Evolutionary conservation across 2,888 invertebrate genomes (phyloP).

Genomic region (Trachelus tabidus): DNA sequence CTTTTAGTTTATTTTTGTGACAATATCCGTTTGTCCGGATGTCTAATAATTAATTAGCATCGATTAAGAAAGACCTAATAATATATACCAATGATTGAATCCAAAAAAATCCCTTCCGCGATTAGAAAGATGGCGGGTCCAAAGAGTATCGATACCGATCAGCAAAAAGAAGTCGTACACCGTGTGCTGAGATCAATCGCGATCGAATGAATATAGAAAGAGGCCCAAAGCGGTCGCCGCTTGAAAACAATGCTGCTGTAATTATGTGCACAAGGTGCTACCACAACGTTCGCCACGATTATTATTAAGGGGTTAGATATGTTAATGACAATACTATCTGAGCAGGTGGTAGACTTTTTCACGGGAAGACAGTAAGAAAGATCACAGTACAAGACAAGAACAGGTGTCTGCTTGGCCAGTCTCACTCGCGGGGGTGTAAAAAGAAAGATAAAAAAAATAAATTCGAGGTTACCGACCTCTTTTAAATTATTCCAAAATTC

Average conservation of each 20-base stretch:
- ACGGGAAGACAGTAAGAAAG: background rate
- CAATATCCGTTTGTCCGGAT: constrained; percentile 33
- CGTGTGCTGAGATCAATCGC: background rate
- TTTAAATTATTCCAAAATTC: background rate
- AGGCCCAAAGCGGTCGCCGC: background rate
- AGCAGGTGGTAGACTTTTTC: background rate
- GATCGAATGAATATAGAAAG: background rate
- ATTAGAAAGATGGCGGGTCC: background rate
- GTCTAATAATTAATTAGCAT: constrained; percentile 35
- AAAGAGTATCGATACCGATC: background rate
- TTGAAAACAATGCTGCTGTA: constrained; percentile 3
- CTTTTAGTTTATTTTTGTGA: constrained; percentile 21
- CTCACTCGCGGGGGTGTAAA: background rate
- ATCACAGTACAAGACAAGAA: background rate
- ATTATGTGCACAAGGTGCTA: constrained; percentile 18
- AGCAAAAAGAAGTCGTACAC: background rate
- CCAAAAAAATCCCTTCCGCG: background rate
- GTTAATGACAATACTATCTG: constrained; percentile 20
- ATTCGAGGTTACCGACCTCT: background rate
- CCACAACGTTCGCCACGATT: constrained; percentile 11
- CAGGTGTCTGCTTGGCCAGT: background rate
- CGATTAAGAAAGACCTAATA: constrained; percentile 24
- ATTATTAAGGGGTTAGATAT: constrained; percentile 25
- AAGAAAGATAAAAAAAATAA: background rate
- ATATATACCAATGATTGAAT: background rate